A percentile compares a stretch with the other conserved stretches of the same genome.
Conservation (phyloP, 2,888 invertebrate species). For the Strigamia transsilvanica region DNA sequence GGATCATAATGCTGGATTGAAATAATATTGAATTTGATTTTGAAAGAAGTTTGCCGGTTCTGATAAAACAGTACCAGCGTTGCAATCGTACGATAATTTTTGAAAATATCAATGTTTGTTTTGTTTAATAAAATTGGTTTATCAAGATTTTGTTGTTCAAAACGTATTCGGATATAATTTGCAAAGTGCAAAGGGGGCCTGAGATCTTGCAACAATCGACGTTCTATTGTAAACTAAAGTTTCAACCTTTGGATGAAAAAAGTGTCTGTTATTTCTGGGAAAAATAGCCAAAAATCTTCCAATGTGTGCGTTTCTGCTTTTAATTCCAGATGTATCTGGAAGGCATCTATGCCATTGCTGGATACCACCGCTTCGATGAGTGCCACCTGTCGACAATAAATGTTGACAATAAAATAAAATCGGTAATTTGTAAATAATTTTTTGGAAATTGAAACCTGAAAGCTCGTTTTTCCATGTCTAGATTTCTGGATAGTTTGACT, state of each 20-base stretch:
- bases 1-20: too few species aligned
- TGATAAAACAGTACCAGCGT: too few species aligned
- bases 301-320: conserved; percentile 37
- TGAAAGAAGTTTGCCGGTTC: too few species aligned
- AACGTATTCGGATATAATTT: too few species aligned
- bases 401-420: background rate
- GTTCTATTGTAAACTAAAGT: background rate
- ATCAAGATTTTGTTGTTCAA: too few species aligned
- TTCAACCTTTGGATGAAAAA: conserved; percentile 34
- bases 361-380: background rate
- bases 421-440: too few species aligned
- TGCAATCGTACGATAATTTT: too few species aligned
- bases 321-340: conserved; percentile 30
- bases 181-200: too few species aligned
- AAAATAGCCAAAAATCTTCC: conserved; percentile 15
- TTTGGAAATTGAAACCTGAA: background rate
- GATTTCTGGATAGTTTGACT: background rate
- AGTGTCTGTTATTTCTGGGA: background rate
- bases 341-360: background rate
- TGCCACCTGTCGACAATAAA: background rate
- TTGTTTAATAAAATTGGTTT: too few species aligned
- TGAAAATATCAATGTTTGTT: too few species aligned
- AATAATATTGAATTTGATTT: too few species aligned
- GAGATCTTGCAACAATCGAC: too few species aligned
- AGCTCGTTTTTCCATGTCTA: background rate